Conservation (phyloP, 1,140 invertebrate genomes). For the Dolichoris vasculosae region DNA sequence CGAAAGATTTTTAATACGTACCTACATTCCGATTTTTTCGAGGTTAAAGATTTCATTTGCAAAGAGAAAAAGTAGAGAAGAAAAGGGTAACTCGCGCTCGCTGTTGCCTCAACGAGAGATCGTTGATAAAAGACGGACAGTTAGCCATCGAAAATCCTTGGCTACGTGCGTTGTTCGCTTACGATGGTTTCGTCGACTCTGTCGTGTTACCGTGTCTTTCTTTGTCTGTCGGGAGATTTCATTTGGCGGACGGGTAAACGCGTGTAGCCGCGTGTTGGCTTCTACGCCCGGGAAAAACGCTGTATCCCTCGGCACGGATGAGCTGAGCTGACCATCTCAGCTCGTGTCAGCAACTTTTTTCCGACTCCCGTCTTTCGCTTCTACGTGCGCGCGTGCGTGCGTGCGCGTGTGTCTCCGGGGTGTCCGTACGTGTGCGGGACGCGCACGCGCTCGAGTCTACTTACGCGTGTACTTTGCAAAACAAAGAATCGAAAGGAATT, state of each 20-base stretch:
- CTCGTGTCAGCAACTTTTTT: constrained; percentile 50
- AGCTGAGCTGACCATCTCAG: background rate
- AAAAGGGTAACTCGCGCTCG: background rate
- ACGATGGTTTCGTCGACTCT: constrained; percentile 9
- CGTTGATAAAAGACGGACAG: background rate
- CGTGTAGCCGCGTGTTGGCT: background rate
- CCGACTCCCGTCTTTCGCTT: background rate
- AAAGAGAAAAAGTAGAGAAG: background rate
- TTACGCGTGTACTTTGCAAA: background rate
- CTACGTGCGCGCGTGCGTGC: background rate
- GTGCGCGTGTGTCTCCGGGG: background rate
- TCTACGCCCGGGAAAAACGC: background rate
- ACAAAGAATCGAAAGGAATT: background rate
- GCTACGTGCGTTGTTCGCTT: background rate
- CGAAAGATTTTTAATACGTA: background rate
- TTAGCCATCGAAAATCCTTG: background rate
- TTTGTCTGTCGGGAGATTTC: constrained; percentile 24
- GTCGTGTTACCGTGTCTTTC: background rate
- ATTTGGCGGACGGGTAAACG: constrained; percentile 6
- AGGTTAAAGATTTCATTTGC: background rate
- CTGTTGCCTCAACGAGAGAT: too few relatives aligned
- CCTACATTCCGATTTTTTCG: background rate
- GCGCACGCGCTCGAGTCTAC: background rate
- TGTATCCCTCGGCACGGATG: background rate
- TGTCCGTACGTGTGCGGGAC: too few relatives aligned